These are phyloP conservation scores for Allacma fusca DNA, from an alignment of 2,888 invertebrate species.

Conservation along the genomic window DNA sequence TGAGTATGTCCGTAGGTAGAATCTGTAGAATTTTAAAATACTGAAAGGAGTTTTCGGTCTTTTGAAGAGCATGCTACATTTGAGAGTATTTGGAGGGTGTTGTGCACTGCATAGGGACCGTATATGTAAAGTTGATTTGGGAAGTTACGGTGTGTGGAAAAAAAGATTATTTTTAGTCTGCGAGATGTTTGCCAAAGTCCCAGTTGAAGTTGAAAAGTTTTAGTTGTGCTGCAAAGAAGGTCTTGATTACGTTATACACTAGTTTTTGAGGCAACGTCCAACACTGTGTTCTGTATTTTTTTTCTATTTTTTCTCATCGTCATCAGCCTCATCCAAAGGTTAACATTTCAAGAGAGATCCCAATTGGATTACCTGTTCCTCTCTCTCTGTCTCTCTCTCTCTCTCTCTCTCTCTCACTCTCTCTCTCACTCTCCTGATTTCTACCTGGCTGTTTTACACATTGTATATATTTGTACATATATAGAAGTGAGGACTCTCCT, in stretches of 20 bases:
- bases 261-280: slow-evolving; percentile 36
- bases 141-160: no score
- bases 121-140: no score
- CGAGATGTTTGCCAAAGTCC: slow-evolving; percentile 61
- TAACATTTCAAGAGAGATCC: slow-evolving; percentile 19
- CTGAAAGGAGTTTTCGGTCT: no score
- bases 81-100: no score
- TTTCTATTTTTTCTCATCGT: slow-evolving; percentile 28
- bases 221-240: slow-evolving; percentile 39
- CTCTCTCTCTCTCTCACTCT: not conserved
- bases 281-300: slow-evolving; percentile 36
- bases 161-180: slow-evolving; percentile 59
- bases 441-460: not conserved
- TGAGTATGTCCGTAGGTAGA: not conserved
- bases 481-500: no score
- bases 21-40: slow-evolving; percentile 9
- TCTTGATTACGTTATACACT: slow-evolving; percentile 39
- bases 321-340: not conserved
- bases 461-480: slow-evolving; percentile 21
- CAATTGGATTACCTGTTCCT: not conserved
- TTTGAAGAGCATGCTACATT: no score
- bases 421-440: slow-evolving; percentile 3
- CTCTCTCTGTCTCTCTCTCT: no score
- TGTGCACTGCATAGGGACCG: no score
- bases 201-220: slow-evolving; percentile 53